These are phyloP conservation scores for Mycetomoellerius zeteki DNA, from an alignment of 1,140 invertebrate species.

Conservation along the genomic window DNA sequence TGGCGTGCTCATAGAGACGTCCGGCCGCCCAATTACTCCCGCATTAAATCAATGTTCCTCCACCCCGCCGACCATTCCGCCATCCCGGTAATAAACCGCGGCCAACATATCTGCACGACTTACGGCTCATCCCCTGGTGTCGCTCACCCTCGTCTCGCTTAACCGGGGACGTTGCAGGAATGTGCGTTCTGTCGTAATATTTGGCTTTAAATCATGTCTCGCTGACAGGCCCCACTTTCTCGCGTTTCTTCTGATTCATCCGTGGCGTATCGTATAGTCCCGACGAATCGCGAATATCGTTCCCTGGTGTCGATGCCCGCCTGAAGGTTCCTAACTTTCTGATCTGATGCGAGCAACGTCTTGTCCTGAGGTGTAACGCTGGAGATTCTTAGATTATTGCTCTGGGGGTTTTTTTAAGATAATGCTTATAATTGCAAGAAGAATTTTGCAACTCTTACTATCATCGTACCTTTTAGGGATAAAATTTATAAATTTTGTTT, in stretches of 20 bases:
- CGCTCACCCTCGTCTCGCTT: conserved; percentile 48
- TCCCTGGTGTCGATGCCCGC: background rate
- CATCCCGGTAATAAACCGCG: conserved; percentile 84
- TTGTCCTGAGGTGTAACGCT: background rate
- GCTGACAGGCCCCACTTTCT: conserved; percentile 82
- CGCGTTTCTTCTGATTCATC: conserved; percentile 80
- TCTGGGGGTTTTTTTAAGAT: background rate
- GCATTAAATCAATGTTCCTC: conserved; percentile 86
- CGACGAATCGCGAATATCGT: background rate
- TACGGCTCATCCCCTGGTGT: conserved; percentile 70
- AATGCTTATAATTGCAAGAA: background rate
- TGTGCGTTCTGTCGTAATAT: conserved; percentile 86
- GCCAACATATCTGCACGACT: conserved; percentile 83
- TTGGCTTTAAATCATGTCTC: conserved; percentile 87
- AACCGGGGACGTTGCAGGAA: conserved; percentile 78
- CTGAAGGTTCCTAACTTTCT: background rate
- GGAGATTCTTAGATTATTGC: too few relatives aligned
- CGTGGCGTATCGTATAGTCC: conserved; percentile 18
- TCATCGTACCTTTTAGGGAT: background rate
- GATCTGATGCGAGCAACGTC: background rate
- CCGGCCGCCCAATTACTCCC: conserved; percentile 85
- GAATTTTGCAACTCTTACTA: background rate
- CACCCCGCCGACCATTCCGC: conserved; percentile 76
- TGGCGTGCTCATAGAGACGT: conserved; percentile 84
- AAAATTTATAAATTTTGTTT: conserved; percentile 33